A percentile compares a stretch with the other conserved stretches of the same genome.
Conservation (phyloP, 2,113 vertebrate species). For the Gymnarchus niloticus region DNA sequence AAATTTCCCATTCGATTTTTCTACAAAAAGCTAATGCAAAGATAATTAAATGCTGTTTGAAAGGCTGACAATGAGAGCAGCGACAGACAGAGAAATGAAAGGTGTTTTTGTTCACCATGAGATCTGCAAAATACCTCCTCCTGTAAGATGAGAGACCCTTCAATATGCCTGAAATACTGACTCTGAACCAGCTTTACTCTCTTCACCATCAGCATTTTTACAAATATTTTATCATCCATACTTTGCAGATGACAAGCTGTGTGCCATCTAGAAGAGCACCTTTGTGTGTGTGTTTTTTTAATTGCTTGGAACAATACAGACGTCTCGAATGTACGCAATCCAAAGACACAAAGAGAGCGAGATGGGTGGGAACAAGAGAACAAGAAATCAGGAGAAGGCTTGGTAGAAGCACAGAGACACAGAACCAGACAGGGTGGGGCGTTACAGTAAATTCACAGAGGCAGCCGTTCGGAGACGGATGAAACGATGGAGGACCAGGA, state of each 20-base stretch:
- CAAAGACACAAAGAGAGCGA: background rate
- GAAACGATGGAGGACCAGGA: background rate
- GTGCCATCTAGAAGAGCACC: background rate
- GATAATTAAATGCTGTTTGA: background rate
- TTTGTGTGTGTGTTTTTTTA: background rate
- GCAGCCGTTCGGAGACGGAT: background rate
- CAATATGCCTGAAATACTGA: no score
- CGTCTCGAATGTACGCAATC: background rate
- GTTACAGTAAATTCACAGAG: background rate
- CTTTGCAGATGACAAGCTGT: background rate
- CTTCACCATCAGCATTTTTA: background rate
- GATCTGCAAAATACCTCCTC: background rate
- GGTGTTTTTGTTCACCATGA: background rate
- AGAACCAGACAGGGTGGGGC: background rate
- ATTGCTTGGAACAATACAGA: background rate
- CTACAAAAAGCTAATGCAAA: background rate
- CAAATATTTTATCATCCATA: background rate
- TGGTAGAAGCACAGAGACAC: background rate
- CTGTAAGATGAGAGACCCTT: background rate
- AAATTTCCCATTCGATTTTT: background rate
- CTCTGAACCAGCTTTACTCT: background rate
- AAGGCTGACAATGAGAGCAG: background rate
- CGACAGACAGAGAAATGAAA: background rate
- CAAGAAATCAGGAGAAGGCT: background rate
- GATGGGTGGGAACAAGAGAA: background rate